Evolutionary conservation across 2,888 invertebrate species (phyloP), one percentile per base, ranked within the genome.

Genomic region (Watsonalla binaria): DNA sequence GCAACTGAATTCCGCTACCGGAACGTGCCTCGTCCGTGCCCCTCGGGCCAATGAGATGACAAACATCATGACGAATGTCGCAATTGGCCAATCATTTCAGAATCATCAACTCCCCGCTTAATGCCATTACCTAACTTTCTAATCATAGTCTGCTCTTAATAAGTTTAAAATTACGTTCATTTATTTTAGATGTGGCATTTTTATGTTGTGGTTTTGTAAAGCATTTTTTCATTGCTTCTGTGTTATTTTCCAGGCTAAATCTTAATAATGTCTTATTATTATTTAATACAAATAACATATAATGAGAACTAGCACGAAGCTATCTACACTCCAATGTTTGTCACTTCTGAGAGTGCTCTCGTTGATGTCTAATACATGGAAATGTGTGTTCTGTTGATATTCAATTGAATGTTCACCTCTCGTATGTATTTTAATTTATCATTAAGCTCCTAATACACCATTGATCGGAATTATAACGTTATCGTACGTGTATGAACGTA

Each of bases 1-100:
- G 74, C 83, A 80, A 68, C 77, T 76, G 68, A 81, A 84, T 82
- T 80, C 82, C 78, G 76, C 82, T 74, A 76, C 79, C 67, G 67
- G 67, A 70, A 77, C 78, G 77, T 74, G 71, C 55, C 51, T 55
- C 56, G 56, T 57, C 57, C 61, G 58, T 54, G 57, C 52, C 52
- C 39, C 42, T 50, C 57, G 52, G 58, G 54, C 55, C 52, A 55
- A 58, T 56, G 60, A 64, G 58, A 55, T 56, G 55, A 35, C 56
- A 51, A 51, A 55, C 45, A 47, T 45, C 59, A 37, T 37, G 15
- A 14, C 49, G 35, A 39, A 49, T 39, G 37, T n/a, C 11, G 11
- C 39, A 39, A 48, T 7, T 49, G 37, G 37, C 39, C 14, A 49
- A 49, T 15, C 8, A 9, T 34, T 39, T 15, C 14, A 49, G 35